These are phyloP conservation scores for Montipora capitata DNA, from an alignment of 92 coral and sea anemone genomes.

Conservation along the genomic window DNA sequence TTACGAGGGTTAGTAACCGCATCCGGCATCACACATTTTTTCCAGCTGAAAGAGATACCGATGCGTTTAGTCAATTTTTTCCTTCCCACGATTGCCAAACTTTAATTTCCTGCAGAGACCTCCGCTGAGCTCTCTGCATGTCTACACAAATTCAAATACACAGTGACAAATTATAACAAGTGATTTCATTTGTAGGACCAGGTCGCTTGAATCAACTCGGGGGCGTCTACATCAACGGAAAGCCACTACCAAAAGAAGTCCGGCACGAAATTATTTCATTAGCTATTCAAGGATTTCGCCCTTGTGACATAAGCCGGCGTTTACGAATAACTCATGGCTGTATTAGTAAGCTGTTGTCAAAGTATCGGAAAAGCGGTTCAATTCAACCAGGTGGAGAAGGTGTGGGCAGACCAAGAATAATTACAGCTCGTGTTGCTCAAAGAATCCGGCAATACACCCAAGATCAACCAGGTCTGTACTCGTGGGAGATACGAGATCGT, in stretches of 20 bases:
- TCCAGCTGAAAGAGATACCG: too few species aligned
- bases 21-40: too few species aligned
- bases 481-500: constrained; percentile 54
- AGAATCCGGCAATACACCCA: constrained; percentile 38
- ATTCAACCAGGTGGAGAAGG: constrained; percentile 77
- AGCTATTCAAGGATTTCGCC: constrained; percentile 83
- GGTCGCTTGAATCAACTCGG: constrained; percentile 89
- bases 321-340: constrained; percentile 89
- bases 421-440: constrained; percentile 31
- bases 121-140: too few species aligned
- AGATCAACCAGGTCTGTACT: constrained; percentile 38
- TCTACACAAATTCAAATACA: too few species aligned
- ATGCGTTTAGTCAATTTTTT: too few species aligned
- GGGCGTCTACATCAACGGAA: constrained; percentile 85
- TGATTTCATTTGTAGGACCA: constrained; percentile 59
- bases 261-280: constrained; percentile 78
- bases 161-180: background rate
- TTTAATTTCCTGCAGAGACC: too few species aligned
- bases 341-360: constrained; percentile 85
- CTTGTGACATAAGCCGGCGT: constrained; percentile 91
- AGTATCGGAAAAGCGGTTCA: constrained; percentile 88
- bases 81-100: too few species aligned
- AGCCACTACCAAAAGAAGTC: constrained; percentile 80
- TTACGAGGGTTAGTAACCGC: too few species aligned
- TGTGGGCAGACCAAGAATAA: constrained; percentile 60